Conservation (phyloP, 2,797 vertebrate species). For the Erethizon dorsatum region DNA sequence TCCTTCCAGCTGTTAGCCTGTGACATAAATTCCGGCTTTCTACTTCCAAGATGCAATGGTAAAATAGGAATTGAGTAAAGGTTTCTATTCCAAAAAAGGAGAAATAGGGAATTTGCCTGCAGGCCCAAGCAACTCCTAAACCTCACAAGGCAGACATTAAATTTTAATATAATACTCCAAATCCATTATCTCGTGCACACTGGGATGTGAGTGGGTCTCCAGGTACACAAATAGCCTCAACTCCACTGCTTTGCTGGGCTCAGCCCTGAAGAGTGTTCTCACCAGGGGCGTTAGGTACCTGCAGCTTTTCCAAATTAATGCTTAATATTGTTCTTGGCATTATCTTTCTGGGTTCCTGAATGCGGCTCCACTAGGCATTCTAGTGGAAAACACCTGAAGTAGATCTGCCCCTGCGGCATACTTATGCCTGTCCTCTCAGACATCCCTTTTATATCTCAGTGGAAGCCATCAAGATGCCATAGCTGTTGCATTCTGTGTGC, state of each 20-base stretch:
- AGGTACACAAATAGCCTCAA: neutral
- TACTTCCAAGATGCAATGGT: neutral
- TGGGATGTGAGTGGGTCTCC: neutral
- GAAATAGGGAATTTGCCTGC: neutral
- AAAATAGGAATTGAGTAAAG: neutral
- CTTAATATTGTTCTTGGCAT: neutral
- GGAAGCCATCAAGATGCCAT: neutral
- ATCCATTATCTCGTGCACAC: neutral
- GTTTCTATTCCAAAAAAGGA: neutral
- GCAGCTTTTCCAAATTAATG: neutral
- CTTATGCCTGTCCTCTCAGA: neutral
- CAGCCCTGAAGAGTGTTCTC: neutral
- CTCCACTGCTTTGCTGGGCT: neutral
- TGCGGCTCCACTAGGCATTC: neutral
- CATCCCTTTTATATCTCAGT: neutral
- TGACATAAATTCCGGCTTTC: neutral
- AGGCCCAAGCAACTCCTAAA: neutral
- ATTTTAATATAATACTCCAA: neutral
- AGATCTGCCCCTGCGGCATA: neutral
- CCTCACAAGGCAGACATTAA: neutral
- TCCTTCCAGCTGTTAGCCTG: neutral
- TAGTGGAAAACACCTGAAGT: neutral
- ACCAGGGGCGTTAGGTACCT: neutral
- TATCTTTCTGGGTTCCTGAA: neutral
- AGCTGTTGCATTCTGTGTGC: neutral